These are phyloP conservation scores for Helicoverpa assulta DNA, from an alignment of 2,888 invertebrate species.

Conservation along the genomic window DNA sequence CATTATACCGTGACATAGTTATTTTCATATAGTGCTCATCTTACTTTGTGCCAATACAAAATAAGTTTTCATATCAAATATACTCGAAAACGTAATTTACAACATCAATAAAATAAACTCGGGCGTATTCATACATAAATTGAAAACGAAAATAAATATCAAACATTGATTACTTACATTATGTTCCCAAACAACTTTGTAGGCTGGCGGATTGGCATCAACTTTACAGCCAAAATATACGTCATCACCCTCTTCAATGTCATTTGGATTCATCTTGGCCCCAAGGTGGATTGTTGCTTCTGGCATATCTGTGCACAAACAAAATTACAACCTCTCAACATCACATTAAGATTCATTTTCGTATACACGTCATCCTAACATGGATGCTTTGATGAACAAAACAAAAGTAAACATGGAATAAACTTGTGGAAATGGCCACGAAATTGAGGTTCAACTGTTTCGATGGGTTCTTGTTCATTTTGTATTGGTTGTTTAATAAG, in stretches of 20 bases:
- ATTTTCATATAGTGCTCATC: neutral
- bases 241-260: constrained; percentile 88
- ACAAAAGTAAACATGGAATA: constrained; percentile 52
- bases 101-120: constrained; percentile 28
- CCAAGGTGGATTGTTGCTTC: constrained; percentile 84
- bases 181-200: constrained; percentile 89
- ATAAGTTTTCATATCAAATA: neutral
- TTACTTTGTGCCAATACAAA: neutral
- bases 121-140: constrained; percentile 20
- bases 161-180: constrained; percentile 79
- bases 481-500: constrained; percentile 53
- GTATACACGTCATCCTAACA: constrained; percentile 8
- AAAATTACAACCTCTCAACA: constrained; percentile 36
- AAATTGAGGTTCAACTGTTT: constrained; percentile 50
- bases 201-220: constrained; percentile 87
- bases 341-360: constrained; percentile 27
- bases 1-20: neutral
- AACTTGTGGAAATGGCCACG: constrained; percentile 46
- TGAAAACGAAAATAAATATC: constrained; percentile 36
- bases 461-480: constrained; percentile 44
- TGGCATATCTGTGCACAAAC: constrained; percentile 79
- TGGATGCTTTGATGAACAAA: constrained; percentile 49
- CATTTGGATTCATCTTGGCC: constrained; percentile 87
- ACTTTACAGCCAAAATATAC: constrained; percentile 88
- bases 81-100: neutral